These are phyloP conservation scores for Drosophila limbata DNA, from an alignment of 2,888 invertebrate genomes.

Conservation along the genomic window DNA sequence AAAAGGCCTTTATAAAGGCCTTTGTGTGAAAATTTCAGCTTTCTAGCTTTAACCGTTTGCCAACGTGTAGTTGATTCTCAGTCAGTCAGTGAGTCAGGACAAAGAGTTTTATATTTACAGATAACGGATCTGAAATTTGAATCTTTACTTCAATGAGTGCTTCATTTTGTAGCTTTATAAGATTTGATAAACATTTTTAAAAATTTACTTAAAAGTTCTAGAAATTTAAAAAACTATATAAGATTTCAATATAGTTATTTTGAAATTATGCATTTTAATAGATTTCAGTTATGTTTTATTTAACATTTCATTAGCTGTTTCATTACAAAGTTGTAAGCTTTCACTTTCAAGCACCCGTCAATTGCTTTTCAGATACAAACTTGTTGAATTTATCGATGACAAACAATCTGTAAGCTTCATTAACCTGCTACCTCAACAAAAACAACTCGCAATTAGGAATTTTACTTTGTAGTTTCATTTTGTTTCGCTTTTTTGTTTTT, in stretches of 20 bases:
- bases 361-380: neutral
- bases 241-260: neutral
- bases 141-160: too few species aligned
- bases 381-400: constrained; percentile 27
- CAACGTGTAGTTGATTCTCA: too few species aligned
- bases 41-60: too few species aligned
- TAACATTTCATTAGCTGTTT: neutral
- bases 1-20: too few species aligned
- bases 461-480: constrained; percentile 3
- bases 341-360: constrained; percentile 4
- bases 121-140: too few species aligned
- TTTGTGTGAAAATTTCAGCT: too few species aligned
- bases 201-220: too few species aligned
- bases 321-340: neutral
- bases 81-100: too few species aligned
- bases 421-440: constrained; percentile 23
- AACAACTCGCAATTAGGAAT: constrained; percentile 58
- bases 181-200: too few species aligned
- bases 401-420: constrained; percentile 18
- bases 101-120: too few species aligned
- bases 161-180: too few species aligned
- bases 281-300: neutral
- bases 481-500: constrained; percentile 1
- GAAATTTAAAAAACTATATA: neutral
- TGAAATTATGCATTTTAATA: neutral